Conservation (phyloP, 1,140 invertebrate genomes). For the Littorina saxatilis region DNA sequence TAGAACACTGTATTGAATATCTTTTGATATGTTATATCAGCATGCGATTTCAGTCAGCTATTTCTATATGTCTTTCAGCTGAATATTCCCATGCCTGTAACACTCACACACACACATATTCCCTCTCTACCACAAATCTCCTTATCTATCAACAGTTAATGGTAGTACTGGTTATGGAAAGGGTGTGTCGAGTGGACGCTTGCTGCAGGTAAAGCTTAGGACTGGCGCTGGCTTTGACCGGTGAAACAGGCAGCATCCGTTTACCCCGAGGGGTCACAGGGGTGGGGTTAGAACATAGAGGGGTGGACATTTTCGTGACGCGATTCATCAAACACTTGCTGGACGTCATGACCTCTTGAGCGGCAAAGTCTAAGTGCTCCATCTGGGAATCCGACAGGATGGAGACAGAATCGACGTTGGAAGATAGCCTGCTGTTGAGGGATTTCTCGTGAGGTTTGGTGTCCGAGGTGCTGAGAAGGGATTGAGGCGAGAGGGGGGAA, state of each 20-base stretch:
- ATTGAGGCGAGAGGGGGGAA: constrained; percentile 3
- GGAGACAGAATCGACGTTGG: constrained; percentile 41
- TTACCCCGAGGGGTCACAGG: constrained; percentile 36
- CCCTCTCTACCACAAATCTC: not conserved
- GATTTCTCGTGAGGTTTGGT: not conserved
- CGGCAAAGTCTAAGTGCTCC: constrained; percentile 60
- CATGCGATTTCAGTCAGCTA: not conserved
- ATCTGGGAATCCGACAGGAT: constrained; percentile 60
- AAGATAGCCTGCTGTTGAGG: not conserved
- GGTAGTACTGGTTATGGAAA: constrained; percentile 18
- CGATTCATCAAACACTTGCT: constrained; percentile 47
- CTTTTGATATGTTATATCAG: not conserved
- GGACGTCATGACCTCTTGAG: constrained; percentile 55
- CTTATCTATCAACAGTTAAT: not conserved
- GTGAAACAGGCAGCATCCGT: constrained; percentile 44
- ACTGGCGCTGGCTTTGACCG: constrained; percentile 40
- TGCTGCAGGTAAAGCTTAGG: constrained; percentile 7
- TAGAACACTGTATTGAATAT: too few species aligned
- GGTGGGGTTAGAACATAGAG: not conserved
- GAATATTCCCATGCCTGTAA: not conserved
- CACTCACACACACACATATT: not conserved
- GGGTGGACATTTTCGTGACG: constrained; percentile 36
- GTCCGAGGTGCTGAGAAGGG: not conserved
- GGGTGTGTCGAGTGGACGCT: not conserved
- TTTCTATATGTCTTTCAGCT: not conserved